Evolutionary conservation across 2,797 vertebrate species (phyloP).

Genomic region (Eremophila alpestris): DNA sequence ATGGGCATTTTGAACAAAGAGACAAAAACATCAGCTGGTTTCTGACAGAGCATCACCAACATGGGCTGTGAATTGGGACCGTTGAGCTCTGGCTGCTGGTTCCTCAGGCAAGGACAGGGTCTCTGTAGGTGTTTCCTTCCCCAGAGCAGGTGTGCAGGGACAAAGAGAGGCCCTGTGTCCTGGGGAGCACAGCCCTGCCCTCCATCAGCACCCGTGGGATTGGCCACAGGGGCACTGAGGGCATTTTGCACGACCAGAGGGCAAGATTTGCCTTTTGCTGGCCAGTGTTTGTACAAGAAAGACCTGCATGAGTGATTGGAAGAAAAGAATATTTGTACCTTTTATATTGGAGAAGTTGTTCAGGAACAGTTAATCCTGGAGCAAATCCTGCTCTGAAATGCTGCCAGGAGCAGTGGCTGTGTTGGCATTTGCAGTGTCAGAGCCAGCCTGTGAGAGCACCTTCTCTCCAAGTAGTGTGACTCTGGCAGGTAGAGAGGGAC

Average conservation of each 20-base stretch:
- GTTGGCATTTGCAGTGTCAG: neutral
- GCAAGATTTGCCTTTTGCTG: neutral
- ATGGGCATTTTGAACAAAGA: neutral
- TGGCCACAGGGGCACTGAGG: neutral
- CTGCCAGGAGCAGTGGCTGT: slow-evolving; percentile 20
- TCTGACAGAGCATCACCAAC: neutral
- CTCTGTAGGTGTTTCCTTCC: neutral
- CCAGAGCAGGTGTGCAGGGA: rapidly evolving
- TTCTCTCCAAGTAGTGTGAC: rapidly evolving
- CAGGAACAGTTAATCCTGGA: slow-evolving; percentile 40
- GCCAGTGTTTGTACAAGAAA: slow-evolving; percentile 5
- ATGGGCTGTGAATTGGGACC: neutral
- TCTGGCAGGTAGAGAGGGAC: neutral
- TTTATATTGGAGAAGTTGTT: slow-evolving; percentile 26
- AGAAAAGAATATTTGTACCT: slow-evolving; percentile 56
- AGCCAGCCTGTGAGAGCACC: neutral
- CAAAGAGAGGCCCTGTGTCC: neutral
- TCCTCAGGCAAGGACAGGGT: neutral
- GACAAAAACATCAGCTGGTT: neutral
- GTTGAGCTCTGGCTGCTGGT: neutral
- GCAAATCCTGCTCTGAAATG: slow-evolving; percentile 36
- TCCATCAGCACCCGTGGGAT: neutral
- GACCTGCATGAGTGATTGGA: neutral
- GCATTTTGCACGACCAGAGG: neutral
- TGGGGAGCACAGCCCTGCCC: neutral